Conservation (phyloP, 2,113 vertebrate genomes). For the Phyllopteryx taeniolatus region DNA sequence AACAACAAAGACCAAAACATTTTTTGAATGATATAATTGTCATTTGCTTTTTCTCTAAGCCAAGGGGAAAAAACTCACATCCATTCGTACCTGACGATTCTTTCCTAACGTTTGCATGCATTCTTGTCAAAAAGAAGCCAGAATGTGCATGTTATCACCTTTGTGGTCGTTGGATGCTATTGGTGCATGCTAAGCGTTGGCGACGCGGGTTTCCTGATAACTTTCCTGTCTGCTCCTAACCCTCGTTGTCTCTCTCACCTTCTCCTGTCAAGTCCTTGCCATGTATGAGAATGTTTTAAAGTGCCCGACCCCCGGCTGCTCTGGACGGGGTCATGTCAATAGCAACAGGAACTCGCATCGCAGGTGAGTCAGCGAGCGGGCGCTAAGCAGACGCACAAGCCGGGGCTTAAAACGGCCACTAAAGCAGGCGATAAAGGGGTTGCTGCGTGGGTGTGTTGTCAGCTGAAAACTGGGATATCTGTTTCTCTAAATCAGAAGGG, state of each 20-base stretch:
- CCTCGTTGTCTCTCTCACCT: slow-evolving; percentile 78
- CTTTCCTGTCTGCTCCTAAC: slow-evolving; percentile 69
- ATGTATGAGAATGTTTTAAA: slow-evolving; percentile 99
- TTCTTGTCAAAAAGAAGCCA: background rate
- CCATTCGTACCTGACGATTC: background rate
- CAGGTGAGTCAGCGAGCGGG: slow-evolving; percentile 84
- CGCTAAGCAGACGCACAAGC: slow-evolving; percentile 2
- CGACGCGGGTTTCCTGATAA: slow-evolving; percentile 30
- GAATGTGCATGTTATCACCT: too few species aligned
- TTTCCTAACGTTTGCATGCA: background rate
- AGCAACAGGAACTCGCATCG: slow-evolving; percentile 99
- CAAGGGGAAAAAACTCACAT: background rate
- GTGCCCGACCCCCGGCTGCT: slow-evolving; percentile 99
- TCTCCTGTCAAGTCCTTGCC: slow-evolving; percentile 95
- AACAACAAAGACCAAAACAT: too few species aligned
- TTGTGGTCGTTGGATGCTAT: too few species aligned
- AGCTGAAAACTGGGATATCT: too few species aligned
- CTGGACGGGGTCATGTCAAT: slow-evolving; percentile 98
- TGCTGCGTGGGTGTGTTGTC: too few species aligned
- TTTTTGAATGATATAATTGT: too few species aligned
- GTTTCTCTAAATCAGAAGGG: too few species aligned
- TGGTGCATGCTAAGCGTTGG: background rate
- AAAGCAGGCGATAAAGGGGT: too few species aligned
- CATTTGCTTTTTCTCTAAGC: too few species aligned
- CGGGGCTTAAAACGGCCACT: background rate